A percentile compares a stretch with the other conserved stretches of the same genome.
Evolutionary conservation across 2,888 invertebrate species (phyloP).

Genomic region (Miltochrista miniata): DNA sequence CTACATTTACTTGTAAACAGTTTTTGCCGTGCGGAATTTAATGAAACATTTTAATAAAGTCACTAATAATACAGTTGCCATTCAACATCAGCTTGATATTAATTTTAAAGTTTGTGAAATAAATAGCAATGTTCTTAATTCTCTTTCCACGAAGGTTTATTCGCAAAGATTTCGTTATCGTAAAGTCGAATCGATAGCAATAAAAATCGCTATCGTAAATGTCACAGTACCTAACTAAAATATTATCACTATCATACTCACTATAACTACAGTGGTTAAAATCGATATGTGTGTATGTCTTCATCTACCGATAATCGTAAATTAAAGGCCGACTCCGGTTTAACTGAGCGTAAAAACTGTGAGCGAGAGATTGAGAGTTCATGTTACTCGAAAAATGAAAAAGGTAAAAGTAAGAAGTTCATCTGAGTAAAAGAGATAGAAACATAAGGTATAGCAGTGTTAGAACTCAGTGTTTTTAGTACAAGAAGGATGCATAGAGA

Average conservation of each 20-base stretch:
- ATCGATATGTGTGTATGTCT: constrained; percentile 67
- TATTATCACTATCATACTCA: constrained; percentile 19
- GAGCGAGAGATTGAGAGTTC: constrained; percentile 75
- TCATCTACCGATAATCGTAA: constrained; percentile 76
- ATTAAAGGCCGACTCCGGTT: constrained; percentile 67
- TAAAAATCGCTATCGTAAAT: constrained; percentile 61
- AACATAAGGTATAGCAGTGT: constrained; percentile 46
- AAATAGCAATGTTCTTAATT: constrained; percentile 33
- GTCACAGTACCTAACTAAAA: constrained; percentile 43
- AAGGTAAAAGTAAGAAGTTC: constrained; percentile 49
- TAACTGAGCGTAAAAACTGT: constrained; percentile 80
- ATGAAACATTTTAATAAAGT: constrained; percentile 67
- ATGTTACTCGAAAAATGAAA: constrained; percentile 72
- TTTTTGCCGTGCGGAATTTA: constrained; percentile 56
- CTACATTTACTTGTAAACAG: constrained; percentile 59
- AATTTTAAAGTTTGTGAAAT: constrained; percentile 40
- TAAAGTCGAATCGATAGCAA: constrained; percentile 55
- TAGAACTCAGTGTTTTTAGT: constrained; percentile 30
- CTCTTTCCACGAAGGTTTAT: constrained; percentile 38
- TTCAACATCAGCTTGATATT: constrained; percentile 51
- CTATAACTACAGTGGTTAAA: constrained; percentile 36
- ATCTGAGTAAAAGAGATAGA: constrained; percentile 45
- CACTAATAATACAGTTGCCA: constrained; percentile 61
- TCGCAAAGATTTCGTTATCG: constrained; percentile 42
- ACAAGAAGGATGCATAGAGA: constrained; percentile 26